phyloP scores from a whole-genome alignment of 2,113 vertebrate species.

The Oreochromis tanganicae region DNA sequence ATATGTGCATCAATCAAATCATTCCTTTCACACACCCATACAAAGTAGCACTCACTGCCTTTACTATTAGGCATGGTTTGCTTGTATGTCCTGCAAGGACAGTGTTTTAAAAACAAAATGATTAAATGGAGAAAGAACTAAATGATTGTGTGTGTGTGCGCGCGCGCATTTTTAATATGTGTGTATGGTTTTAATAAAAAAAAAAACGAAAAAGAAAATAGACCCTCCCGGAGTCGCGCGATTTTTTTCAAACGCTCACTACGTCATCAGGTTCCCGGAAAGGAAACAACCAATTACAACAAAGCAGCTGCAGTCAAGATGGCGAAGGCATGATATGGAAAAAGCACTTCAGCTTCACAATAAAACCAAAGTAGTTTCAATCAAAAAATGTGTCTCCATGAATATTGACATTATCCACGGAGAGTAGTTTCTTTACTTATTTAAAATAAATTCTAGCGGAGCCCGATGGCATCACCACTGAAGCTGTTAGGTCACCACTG shows the following conservation, averaged over 20 bases:
- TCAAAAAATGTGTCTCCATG: neutral
- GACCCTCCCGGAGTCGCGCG: neutral
- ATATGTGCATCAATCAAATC: neutral
- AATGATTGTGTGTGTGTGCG: too few relatives aligned
- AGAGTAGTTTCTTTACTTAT: rapidly evolving
- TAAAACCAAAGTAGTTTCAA: neutral
- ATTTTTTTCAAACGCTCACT: neutral
- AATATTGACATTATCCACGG: neutral
- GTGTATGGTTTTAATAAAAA: too few relatives aligned
- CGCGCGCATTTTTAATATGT: too few relatives aligned
- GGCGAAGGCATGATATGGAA: neutral
- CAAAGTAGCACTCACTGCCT: neutral
- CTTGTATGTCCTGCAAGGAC: neutral
- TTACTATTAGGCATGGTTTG: neutral
- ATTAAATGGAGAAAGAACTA: too few relatives aligned
- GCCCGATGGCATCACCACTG: neutral
- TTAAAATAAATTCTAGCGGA: neutral
- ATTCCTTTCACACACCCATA: neutral
- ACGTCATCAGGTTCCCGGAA: neutral
- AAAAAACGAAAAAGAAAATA: too few relatives aligned
- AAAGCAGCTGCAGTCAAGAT: neutral
- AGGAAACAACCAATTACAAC: neutral
- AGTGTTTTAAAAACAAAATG: neutral
- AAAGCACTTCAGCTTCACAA: neutral
- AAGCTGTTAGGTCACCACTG: neutral